Conservation (phyloP, 2,113 vertebrate genomes). For the Larimichthys polyactis region DNA sequence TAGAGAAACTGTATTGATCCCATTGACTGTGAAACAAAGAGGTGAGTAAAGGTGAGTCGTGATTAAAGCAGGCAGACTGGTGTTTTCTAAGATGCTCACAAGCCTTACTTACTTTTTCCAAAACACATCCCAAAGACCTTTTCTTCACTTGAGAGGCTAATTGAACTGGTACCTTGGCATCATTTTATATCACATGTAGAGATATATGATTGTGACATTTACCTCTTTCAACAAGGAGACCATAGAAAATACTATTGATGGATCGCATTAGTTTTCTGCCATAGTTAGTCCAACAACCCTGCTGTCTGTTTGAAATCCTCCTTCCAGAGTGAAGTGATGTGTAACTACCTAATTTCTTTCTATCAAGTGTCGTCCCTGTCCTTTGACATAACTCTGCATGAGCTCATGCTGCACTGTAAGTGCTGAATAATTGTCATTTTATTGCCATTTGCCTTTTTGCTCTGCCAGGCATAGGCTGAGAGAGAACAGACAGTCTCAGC, state of each 20-base stretch:
- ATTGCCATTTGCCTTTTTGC: slow-evolving; percentile 50
- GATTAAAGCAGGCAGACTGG: slow-evolving; percentile 5
- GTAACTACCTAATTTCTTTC: background rate
- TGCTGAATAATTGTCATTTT: slow-evolving; percentile 55
- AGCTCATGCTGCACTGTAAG: slow-evolving; percentile 21
- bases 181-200: background rate
- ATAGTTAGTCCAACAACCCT: background rate
- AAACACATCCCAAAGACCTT: background rate
- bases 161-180: background rate
- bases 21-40: background rate
- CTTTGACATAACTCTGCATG: slow-evolving; percentile 9
- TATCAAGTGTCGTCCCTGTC: background rate
- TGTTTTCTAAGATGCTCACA: slow-evolving; percentile 7
- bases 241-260: background rate
- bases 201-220: background rate
- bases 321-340: background rate
- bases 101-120: slow-evolving; percentile 6
- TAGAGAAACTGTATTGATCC: slow-evolving; percentile 19
- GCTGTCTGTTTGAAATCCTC: background rate
- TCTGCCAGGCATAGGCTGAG: slow-evolving; percentile 26
- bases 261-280: background rate
- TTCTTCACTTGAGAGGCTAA: background rate
- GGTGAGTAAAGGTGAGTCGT: background rate
- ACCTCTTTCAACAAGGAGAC: background rate
- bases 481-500: slow-evolving; percentile 22